phyloP scores from a whole-genome alignment of 2,113 vertebrate genomes.

The Galeopterus variegatus region DNA sequence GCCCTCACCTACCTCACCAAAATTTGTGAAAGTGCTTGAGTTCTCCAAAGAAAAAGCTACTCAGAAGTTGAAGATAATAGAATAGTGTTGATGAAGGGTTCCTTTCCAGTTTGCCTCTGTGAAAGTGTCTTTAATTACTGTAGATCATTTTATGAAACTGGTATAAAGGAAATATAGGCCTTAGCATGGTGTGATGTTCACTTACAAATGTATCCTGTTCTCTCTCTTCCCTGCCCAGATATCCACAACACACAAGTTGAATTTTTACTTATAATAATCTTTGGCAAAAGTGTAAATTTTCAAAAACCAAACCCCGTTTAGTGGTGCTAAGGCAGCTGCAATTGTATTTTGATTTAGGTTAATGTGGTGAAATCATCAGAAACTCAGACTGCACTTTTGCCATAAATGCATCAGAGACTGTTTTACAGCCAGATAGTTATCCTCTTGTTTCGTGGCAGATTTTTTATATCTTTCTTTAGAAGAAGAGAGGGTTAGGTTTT shows the following conservation, averaged over 20 bases:
- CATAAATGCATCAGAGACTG: constrained; percentile 57
- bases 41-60: constrained; percentile 15
- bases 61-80: constrained; percentile 6
- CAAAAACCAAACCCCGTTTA: constrained; percentile 56
- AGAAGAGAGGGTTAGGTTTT: constrained; percentile 35
- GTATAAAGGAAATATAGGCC: constrained; percentile 48
- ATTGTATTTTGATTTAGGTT: constrained; percentile 18
- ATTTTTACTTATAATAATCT: constrained; percentile 44
- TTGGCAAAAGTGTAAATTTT: constrained; percentile 56
- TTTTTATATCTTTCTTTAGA: constrained; percentile 13
- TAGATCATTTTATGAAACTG: constrained; percentile 66
- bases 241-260: neutral
- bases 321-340: constrained; percentile 74
- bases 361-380: constrained; percentile 36
- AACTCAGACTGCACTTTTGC: constrained; percentile 50
- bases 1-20: constrained; percentile 77
- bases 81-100: neutral
- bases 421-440: neutral
- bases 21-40: constrained; percentile 1
- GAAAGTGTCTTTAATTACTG: constrained; percentile 51
- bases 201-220: neutral
- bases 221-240: constrained; percentile 1
- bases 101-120: constrained; percentile 64
- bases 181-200: constrained; percentile 37
- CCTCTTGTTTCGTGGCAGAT: constrained; percentile 21